Evolutionary conservation across 2,113 vertebrate genomes (phyloP), one percentile per base, ranked within the genome.

Genomic region (Hydrolagus affinis): DNA sequence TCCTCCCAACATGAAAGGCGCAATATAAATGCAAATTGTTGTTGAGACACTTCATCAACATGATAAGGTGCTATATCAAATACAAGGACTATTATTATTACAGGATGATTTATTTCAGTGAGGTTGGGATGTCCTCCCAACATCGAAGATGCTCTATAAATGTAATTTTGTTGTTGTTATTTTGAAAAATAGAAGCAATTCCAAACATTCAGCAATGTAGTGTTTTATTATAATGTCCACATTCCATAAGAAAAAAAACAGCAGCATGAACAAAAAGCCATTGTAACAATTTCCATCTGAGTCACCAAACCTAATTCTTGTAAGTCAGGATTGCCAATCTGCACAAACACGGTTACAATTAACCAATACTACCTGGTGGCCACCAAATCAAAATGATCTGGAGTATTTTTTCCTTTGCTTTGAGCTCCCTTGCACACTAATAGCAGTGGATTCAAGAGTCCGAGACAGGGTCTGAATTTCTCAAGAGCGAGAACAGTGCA

Each of bases 211-310:
- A 83, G 60, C 78, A 83, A 83, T 83, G 78, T 83, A 83, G 78
- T 83, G 78, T 83, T 83, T 75, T 83, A 83, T 83, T 83, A 32
- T 68, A 83, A 83, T 66, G 23, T 83, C 66, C 60, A 83, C 62
- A 83, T 83, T 83, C 32, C 78, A 68, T 83, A 83, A 83, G 62
- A 83, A 83, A 83, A 44, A 44, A 83, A 83, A 66, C 76, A 83
- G 62, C 78, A 66, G 78, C 62, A 83, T 66, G 78, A 83, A 83
- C 78, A 83, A 83, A 78, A 17, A 62, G 66, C 8, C 78, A 30
- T 66, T 83, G 60, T 66, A 83, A 83, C 62, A 15, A 83, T 30
- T 83, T 28, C 32, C 62, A 83, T 66, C 28, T 28, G 62, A 83
- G 60, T 68, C 66, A 60, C 64, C 78, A 28, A 83, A 68, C 78